Conservation (phyloP, 2,797 vertebrate genomes). For the Galago senegalensis region DNA sequence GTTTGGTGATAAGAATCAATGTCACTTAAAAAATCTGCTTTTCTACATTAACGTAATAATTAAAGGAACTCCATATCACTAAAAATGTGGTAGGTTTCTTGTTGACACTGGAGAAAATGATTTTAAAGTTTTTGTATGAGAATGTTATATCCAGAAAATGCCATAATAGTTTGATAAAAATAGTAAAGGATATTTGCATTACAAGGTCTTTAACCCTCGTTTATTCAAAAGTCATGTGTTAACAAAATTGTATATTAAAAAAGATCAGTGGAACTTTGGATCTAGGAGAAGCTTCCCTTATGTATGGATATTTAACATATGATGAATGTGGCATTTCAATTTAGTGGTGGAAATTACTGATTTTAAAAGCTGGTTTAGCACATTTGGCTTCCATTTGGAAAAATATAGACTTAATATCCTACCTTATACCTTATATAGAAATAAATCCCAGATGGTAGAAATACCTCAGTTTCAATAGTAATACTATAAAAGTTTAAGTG, state of each 20-base stretch:
- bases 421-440: neutral
- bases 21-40: neutral
- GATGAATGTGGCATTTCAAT: conserved; percentile 1
- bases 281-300: neutral
- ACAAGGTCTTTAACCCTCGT: neutral
- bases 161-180: neutral
- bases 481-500: neutral
- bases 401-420: neutral
- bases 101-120: neutral
- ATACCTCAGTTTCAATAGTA: neutral
- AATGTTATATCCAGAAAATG: neutral
- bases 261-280: neutral
- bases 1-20: neutral
- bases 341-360: neutral
- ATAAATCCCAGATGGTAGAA: neutral
- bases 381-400: neutral
- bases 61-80: neutral
- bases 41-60: neutral
- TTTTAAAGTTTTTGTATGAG: neutral
- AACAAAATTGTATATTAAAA: neutral
- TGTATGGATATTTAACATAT: neutral
- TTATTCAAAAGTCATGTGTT: neutral
- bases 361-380: neutral
- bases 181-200: neutral
- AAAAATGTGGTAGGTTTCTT: neutral